Conservation (phyloP, 2,888 invertebrate species). For the Neria commutata region DNA sequence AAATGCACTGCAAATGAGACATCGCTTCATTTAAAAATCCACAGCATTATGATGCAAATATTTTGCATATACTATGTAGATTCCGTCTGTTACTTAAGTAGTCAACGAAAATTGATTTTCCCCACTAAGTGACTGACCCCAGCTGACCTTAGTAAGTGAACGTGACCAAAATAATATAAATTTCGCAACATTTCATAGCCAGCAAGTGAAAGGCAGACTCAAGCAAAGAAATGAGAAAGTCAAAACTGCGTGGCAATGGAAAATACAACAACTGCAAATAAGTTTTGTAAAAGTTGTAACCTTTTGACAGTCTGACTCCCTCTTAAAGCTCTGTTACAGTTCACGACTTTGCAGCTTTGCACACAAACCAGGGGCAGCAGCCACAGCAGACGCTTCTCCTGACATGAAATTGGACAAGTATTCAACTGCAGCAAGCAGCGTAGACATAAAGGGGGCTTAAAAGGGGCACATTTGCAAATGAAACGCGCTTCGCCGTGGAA, state of each 20-base stretch:
- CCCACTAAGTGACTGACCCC: background rate
- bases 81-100: no score
- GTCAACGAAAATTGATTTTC: no score
- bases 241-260: no score
- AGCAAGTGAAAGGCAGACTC: background rate
- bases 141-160: background rate
- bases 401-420: no score
- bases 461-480: background rate
- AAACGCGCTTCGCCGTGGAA: no score
- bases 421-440: background rate
- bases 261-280: background rate
- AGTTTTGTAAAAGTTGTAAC: background rate
- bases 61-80: no score
- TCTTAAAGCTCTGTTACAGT: background rate
- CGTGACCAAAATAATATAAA: background rate
- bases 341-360: background rate
- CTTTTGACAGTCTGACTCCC: background rate
- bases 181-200: background rate
- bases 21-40: no score
- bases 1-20: no score
- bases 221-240: no score
- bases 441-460: background rate
- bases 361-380: no score
- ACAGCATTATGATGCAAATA: no score
- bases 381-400: background rate